Evolutionary conservation across 2,797 vertebrate species (phyloP).

Genomic region (Thamnophis elegans): DNA sequence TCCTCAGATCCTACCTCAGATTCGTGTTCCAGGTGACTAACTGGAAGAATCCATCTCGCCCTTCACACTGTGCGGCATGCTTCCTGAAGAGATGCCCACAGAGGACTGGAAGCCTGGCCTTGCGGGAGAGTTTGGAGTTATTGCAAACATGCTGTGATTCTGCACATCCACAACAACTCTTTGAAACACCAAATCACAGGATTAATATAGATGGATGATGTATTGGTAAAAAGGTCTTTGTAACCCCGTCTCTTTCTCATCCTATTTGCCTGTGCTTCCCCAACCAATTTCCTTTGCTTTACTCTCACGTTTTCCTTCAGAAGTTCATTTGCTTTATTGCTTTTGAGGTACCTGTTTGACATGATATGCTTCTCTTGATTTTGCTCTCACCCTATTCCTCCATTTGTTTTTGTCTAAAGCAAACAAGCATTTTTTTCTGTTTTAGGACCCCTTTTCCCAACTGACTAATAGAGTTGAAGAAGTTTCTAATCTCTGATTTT

Average conservation of each 20-base stretch:
- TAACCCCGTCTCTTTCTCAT: neutral
- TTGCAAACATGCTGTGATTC: neutral
- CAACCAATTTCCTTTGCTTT: rapidly evolving
- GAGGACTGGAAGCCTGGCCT: neutral
- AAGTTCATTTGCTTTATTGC: slow-evolving; percentile 7
- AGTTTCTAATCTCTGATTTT: slow-evolving; percentile 13
- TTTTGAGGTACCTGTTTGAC: neutral
- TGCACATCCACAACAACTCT: neutral
- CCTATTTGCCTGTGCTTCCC: neutral
- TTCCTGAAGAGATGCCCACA: neutral
- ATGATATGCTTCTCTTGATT: neutral
- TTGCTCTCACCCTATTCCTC: neutral
- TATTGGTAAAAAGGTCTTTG: neutral
- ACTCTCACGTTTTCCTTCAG: rapidly evolving
- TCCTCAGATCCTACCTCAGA: slow-evolving; percentile 9
- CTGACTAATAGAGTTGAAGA: neutral
- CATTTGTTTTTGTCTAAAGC: slow-evolving; percentile 1
- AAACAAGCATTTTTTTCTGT: neutral
- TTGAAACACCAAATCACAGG: neutral
- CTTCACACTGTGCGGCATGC: neutral
- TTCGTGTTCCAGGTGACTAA: neutral
- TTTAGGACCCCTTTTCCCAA: neutral
- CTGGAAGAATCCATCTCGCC: neutral
- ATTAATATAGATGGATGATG: neutral
- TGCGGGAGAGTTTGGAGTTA: neutral